These are phyloP conservation scores for Sebastes matsubarae DNA, from an alignment of 2,797 vertebrate genomes.

Conservation along the genomic window DNA sequence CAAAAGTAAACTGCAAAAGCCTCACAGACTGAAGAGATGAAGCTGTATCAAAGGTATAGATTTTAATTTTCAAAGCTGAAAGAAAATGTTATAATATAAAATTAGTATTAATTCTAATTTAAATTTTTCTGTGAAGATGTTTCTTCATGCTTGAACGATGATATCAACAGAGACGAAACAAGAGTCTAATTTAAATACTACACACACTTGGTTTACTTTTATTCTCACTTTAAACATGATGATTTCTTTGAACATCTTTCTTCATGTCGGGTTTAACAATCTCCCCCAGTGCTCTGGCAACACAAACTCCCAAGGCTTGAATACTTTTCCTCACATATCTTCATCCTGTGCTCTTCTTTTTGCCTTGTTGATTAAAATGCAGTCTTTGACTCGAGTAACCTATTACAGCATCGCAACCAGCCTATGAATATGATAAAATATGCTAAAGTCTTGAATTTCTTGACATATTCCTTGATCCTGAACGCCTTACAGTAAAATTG, in stretches of 20 bases:
- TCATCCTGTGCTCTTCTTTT: background rate
- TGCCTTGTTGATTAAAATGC: background rate
- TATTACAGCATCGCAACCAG: background rate
- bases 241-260: background rate
- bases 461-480: background rate
- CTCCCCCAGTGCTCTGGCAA: background rate
- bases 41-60: background rate
- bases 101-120: background rate
- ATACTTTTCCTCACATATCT: background rate
- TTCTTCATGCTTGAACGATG: background rate
- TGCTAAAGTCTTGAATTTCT: background rate
- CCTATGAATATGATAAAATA: background rate
- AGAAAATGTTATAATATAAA: background rate
- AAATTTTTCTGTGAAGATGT: background rate
- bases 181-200: background rate
- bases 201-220: background rate
- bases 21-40: background rate
- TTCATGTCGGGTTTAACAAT: background rate
- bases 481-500: background rate
- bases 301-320: background rate
- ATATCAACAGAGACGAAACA: background rate
- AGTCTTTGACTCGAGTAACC: background rate
- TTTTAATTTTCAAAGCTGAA: background rate
- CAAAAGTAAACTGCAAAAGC: background rate
- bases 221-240: background rate